Evolutionary conservation across 2,797 vertebrate genomes (phyloP).

Genomic region (Syndactyla subalaris): DNA sequence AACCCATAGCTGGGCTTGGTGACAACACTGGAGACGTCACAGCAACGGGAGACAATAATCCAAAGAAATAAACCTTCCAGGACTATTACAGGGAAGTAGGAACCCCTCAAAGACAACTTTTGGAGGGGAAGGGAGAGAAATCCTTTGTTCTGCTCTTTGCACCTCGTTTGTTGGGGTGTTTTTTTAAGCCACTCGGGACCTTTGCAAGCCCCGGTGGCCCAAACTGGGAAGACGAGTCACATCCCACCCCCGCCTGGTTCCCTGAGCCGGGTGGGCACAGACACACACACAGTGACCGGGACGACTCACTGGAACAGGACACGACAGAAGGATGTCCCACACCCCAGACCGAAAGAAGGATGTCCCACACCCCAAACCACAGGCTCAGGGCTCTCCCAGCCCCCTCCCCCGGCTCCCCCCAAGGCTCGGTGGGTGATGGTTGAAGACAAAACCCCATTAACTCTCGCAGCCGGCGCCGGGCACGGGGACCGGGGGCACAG

Average conservation of each 20-base stretch:
- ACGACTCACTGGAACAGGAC: neutral
- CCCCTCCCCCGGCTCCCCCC: neutral
- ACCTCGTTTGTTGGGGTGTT: neutral
- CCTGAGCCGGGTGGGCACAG: neutral
- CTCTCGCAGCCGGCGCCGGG: neutral
- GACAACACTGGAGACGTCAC: neutral
- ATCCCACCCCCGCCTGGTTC: neutral
- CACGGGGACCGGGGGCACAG: neutral
- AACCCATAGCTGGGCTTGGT: neutral
- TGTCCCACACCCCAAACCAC: neutral
- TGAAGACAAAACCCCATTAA: neutral
- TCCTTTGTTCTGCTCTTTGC: neutral
- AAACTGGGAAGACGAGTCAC: neutral
- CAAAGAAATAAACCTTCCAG: rapidly evolving
- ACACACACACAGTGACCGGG: neutral
- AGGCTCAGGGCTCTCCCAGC: neutral
- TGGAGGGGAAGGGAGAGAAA: neutral
- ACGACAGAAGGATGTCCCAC: too few relatives aligned
- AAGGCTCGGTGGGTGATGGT: neutral
- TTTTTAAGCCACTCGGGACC: neutral
- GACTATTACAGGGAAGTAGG: neutral
- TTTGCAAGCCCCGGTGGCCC: neutral
- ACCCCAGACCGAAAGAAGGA: neutral
- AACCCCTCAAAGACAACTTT: neutral
- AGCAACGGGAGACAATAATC: rapidly evolving